phyloP scores from a whole-genome alignment of 2,797 vertebrate species.

The Gymnothorax reevesii region DNA sequence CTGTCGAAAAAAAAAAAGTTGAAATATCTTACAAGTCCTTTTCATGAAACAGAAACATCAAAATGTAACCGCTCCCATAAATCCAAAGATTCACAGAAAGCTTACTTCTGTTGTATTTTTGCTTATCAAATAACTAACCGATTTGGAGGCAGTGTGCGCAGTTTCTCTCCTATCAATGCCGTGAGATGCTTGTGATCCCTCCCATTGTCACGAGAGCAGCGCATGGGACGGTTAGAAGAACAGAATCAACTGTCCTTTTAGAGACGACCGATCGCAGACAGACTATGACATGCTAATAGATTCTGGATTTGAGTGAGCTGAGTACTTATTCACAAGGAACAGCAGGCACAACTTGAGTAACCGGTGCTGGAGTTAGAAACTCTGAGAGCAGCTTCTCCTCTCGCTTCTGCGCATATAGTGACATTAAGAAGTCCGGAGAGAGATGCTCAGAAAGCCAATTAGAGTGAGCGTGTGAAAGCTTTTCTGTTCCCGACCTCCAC shows the following conservation, averaged over 20 bases:
- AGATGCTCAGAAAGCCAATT: neutral
- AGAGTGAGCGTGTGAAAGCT: neutral
- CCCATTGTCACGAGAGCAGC: neutral
- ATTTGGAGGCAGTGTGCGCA: neutral
- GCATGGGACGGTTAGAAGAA: neutral
- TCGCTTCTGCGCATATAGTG: neutral
- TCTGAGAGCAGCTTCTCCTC: neutral
- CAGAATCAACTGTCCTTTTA: neutral
- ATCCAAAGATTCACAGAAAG: neutral
- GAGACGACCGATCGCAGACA: neutral
- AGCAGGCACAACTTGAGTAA: neutral
- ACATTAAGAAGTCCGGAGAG: neutral
- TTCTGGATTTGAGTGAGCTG: neutral
- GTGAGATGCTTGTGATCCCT: neutral
- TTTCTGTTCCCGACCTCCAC: neutral
- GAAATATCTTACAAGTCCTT: too few relatives aligned
- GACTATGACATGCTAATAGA: neutral
- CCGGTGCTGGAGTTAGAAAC: neutral
- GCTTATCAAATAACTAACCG: neutral
- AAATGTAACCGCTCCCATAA: neutral
- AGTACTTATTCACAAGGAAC: neutral
- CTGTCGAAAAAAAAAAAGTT: too few relatives aligned
- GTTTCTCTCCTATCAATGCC: neutral
- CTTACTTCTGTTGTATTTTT: neutral
- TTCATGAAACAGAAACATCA: neutral